Percentiles rank a stretch among this genome's conserved stretches.
phyloP scores from a whole-genome alignment of 2,797 vertebrate genomes.

The Muscicapa comitata region DNA sequence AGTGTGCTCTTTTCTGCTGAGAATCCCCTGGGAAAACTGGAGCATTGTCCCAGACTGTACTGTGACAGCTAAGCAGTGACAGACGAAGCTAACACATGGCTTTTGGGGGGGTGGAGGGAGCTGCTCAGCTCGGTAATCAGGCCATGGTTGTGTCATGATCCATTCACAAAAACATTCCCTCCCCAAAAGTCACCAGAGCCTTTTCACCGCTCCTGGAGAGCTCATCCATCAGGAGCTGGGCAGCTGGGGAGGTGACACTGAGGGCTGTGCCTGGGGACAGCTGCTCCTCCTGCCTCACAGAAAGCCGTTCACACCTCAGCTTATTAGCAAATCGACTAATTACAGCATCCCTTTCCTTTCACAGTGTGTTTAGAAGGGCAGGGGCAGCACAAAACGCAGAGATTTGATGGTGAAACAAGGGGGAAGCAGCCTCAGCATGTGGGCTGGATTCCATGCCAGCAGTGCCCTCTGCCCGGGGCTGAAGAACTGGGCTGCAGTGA shows the following conservation, averaged over 20 bases:
- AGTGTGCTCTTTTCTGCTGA: neutral
- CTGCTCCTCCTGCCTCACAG: neutral
- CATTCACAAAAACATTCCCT: slow-evolving; percentile 18
- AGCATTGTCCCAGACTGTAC: slow-evolving; percentile 15
- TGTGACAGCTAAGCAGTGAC: slow-evolving; percentile 26
- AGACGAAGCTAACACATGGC: slow-evolving; percentile 22
- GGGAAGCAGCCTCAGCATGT: neutral
- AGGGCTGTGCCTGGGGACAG: neutral
- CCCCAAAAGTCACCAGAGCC: neutral
- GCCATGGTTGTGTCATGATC: neutral
- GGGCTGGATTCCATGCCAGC: neutral
- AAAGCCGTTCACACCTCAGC: neutral
- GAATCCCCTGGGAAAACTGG: neutral
- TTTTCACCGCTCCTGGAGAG: neutral
- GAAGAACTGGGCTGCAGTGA: neutral
- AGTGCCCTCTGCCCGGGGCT: neutral
- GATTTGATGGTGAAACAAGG: neutral
- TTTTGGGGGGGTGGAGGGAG: neutral
- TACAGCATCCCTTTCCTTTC: neutral
- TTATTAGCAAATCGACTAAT: slow-evolving; percentile 13
- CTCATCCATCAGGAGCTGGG: neutral
- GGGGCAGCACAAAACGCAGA: rapidly evolving
- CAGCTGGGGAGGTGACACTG: neutral
- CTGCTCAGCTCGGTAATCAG: neutral
- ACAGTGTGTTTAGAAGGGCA: neutral